Conservation (phyloP, 2,888 invertebrate genomes). For the Drosophila hamatofila region DNA sequence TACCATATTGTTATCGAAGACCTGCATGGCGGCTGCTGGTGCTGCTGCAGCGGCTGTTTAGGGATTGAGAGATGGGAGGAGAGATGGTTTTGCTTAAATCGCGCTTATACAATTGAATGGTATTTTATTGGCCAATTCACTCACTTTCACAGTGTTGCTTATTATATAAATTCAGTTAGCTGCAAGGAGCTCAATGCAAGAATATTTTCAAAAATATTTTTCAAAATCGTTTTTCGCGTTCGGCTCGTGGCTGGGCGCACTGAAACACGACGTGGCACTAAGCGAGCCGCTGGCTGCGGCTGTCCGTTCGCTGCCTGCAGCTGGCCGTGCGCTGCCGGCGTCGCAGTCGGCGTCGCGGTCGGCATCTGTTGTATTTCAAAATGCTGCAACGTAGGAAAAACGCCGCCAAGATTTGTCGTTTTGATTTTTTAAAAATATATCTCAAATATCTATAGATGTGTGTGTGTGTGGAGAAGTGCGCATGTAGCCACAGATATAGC, state of each 20-base stretch:
- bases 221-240: slow-evolving; percentile 47
- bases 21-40: slow-evolving; percentile 75
- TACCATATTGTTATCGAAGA: slow-evolving; percentile 82
- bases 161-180: slow-evolving; percentile 41
- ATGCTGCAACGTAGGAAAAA: slow-evolving; percentile 52
- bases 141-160: slow-evolving; percentile 59
- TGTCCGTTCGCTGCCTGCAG: slow-evolving; percentile 50
- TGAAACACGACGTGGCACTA: slow-evolving; percentile 83
- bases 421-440: slow-evolving; percentile 79
- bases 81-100: slow-evolving; percentile 4
- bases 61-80: not conserved
- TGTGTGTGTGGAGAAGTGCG: slow-evolving; percentile 32
- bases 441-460: slow-evolving; percentile 35
- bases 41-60: slow-evolving; percentile 34
- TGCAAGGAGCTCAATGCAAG: slow-evolving; percentile 19
- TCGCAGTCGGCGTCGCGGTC: slow-evolving; percentile 23
- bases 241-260: slow-evolving; percentile 70
- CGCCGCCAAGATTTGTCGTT: slow-evolving; percentile 67
- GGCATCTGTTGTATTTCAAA: slow-evolving; percentile 75
- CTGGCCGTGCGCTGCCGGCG: slow-evolving; percentile 34
- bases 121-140: slow-evolving; percentile 37
- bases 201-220: slow-evolving; percentile 21
- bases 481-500: slow-evolving; percentile 20
- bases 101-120: not conserved
- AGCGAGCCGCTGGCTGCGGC: slow-evolving; percentile 44